phyloP scores from a whole-genome alignment of 2,797 vertebrate genomes.

The Dallia pectoralis region DNA sequence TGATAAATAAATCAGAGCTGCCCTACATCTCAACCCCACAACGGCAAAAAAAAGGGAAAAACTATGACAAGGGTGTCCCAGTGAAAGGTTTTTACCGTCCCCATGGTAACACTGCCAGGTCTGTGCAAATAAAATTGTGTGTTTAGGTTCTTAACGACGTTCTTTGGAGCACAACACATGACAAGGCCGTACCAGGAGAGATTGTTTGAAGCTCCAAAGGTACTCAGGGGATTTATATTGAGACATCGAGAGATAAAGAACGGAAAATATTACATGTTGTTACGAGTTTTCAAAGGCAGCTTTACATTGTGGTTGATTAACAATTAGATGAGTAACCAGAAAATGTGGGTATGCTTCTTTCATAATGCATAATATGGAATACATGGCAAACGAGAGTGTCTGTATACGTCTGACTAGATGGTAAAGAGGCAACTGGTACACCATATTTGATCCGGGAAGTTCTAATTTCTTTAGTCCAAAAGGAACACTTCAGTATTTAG shows the following conservation, averaged over 20 bases:
- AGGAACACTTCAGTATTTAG: no score
- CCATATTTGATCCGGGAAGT: neutral
- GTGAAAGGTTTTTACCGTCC: neutral
- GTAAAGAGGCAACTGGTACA: neutral
- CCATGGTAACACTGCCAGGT: neutral
- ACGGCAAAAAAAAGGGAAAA: slow-evolving; percentile 36
- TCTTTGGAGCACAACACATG: neutral
- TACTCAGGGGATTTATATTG: slow-evolving; percentile 6
- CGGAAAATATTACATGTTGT: neutral
- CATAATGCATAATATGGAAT: neutral
- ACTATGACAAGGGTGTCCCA: neutral
- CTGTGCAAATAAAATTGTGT: neutral
- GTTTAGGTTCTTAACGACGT: neutral
- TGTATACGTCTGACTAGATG: neutral
- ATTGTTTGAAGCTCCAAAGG: neutral
- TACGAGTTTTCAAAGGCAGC: neutral
- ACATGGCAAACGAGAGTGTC: neutral
- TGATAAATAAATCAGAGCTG: slow-evolving; percentile 42
- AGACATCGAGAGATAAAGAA: slow-evolving; percentile 8
- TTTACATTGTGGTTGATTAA: neutral
- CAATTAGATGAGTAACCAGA: neutral
- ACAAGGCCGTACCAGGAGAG: neutral
- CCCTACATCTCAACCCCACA: slow-evolving; percentile 35
- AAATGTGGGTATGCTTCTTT: neutral
- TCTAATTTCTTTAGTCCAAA: no score